These are phyloP conservation scores for Neoarius graeffei DNA, from an alignment of 2,113 vertebrate species.

Conservation along the genomic window DNA sequence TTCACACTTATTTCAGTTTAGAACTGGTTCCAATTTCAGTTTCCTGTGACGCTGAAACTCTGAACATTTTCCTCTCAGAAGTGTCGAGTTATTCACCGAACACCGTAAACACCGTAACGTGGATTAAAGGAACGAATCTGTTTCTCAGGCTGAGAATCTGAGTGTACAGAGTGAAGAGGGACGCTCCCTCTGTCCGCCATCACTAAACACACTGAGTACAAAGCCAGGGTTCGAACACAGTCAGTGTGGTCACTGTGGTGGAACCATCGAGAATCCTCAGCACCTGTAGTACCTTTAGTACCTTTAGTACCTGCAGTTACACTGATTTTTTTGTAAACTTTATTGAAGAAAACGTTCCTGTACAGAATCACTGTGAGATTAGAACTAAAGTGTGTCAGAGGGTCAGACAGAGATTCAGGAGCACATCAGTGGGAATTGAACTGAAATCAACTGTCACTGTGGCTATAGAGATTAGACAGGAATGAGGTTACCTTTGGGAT, in stretches of 20 bases:
- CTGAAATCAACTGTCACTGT: not conserved
- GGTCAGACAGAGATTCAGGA: not conserved
- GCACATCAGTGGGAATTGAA: not conserved
- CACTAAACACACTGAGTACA: not conserved
- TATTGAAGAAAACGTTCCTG: not conserved
- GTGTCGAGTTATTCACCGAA: not conserved
- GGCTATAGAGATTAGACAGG: not conserved
- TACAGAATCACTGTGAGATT: not conserved
- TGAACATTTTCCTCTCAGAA: not conserved
- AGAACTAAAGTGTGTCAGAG: not conserved
- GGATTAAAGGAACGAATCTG: too few relatives aligned
- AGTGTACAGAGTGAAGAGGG: not conserved
- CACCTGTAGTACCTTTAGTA: not conserved
- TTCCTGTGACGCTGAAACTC: not conserved
- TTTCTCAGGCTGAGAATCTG: not conserved
- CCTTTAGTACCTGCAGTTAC: not conserved
- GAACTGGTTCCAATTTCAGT: not conserved
- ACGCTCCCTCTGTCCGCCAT: not conserved
- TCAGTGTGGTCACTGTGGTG: not conserved
- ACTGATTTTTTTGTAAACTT: not conserved
- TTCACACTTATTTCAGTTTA: not conserved
- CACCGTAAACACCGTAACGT: too few relatives aligned
- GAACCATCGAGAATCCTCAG: not conserved
- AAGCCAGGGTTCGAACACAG: not conserved
- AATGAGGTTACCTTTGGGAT: not conserved